phyloP scores from a whole-genome alignment of 2,888 invertebrate genomes.

The Rambutsinella grinnellia region DNA sequence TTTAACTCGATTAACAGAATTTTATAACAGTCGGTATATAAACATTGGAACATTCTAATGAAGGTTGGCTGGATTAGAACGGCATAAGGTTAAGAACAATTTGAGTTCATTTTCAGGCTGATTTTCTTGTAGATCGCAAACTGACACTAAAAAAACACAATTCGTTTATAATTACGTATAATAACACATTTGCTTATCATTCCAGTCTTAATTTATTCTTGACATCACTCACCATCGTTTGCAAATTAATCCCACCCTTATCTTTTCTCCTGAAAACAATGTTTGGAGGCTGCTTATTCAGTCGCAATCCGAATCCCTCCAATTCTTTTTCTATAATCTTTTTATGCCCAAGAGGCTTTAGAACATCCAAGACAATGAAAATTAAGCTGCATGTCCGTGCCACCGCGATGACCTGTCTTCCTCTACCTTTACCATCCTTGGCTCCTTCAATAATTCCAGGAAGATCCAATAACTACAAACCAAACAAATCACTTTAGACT shows the following conservation, averaged over 20 bases:
- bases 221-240: slow-evolving; percentile 78
- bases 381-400: slow-evolving; percentile 98
- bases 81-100: no score
- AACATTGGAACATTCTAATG: no score
- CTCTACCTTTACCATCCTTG: slow-evolving; percentile 99
- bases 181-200: no score
- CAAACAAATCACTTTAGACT: background rate
- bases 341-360: slow-evolving; percentile 98
- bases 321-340: slow-evolving; percentile 96
- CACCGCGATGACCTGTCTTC: slow-evolving; percentile 98
- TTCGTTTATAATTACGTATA: no score
- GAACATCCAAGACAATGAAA: slow-evolving; percentile 94
- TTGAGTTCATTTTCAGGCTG: no score
- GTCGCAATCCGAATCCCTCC: slow-evolving; percentile 97
- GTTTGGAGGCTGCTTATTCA: slow-evolving; percentile 97
- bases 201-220: background rate
- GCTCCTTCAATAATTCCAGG: slow-evolving; percentile 99
- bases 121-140: background rate
- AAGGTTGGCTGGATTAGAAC: no score
- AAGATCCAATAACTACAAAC: slow-evolving; percentile 88
- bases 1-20: no score
- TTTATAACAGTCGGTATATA: no score
- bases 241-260: slow-evolving; percentile 98
- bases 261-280: slow-evolving; percentile 97
- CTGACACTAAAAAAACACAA: no score